A percentile compares a stretch with the other conserved stretches of the same genome.
Evolutionary conservation across 2,888 invertebrate genomes (phyloP).

Genomic region (Folsomia manolachei): DNA sequence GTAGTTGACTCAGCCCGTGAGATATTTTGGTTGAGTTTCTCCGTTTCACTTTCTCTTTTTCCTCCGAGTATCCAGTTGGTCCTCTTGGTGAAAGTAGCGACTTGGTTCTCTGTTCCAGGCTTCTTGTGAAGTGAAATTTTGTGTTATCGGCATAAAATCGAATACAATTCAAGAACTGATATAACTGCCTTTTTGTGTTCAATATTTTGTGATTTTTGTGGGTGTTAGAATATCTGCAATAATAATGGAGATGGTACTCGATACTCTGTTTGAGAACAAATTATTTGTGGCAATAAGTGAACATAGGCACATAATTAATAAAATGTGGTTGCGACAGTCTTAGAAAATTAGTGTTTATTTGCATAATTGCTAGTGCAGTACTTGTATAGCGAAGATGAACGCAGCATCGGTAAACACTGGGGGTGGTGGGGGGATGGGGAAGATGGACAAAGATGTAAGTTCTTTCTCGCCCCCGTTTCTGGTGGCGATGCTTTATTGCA

Average conservation of each 20-base stretch:
- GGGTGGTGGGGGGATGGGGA: conserved; percentile 31
- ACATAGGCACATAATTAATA: no score
- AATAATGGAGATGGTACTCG: no score
- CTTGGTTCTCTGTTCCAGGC: not conserved
- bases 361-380: no score
- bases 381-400: conserved; percentile 35
- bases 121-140: not conserved
- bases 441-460: conserved; percentile 36
- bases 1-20: not conserved
- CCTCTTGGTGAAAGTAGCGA: conserved; percentile 10
- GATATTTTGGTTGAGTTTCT: not conserved
- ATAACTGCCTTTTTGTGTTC: not conserved
- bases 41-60: not conserved
- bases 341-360: no score
- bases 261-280: no score
- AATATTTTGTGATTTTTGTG: not conserved
- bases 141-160: not conserved
- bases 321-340: no score
- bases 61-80: conserved; percentile 11
- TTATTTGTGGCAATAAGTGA: no score
- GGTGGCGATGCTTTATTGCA: no score
- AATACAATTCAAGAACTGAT: not conserved
- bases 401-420: conserved; percentile 32
- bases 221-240: no score
- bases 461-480: no score